Evolutionary conservation across 2,888 invertebrate genomes (phyloP).

Genomic region (Idaea dimidiata): DNA sequence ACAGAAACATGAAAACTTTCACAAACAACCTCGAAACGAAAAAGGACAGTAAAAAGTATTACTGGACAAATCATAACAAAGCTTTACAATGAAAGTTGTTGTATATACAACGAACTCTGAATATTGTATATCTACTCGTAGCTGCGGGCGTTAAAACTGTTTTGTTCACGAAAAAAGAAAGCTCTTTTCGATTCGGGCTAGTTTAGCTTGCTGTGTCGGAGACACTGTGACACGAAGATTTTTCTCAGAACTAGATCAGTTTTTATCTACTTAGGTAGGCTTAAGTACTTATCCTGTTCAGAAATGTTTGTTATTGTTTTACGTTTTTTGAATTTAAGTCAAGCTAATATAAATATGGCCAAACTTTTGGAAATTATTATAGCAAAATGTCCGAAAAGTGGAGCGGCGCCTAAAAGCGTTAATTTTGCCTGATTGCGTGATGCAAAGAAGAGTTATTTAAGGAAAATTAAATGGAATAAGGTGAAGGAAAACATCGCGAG

Average conservation of each 20-base stretch:
- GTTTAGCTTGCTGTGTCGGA: constrained; percentile 14
- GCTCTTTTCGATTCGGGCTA: constrained; percentile 31
- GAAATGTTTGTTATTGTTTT: too few species aligned
- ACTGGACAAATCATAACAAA: constrained; percentile 8
- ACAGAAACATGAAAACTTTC: not conserved
- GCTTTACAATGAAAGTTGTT: constrained; percentile 31
- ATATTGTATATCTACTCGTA: not conserved
- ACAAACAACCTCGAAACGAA: constrained; percentile 4
- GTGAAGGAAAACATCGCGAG: too few species aligned
- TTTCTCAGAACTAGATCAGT: not conserved
- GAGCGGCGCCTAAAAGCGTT: too few species aligned
- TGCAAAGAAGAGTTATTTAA: too few species aligned
- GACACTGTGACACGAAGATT: not conserved
- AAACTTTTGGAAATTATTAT: too few species aligned
- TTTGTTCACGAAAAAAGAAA: constrained; percentile 31
- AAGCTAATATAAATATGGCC: too few species aligned
- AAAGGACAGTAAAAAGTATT: constrained; percentile 8
- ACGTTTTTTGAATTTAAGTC: too few species aligned
- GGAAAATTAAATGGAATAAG: too few species aligned
- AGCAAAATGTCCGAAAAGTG: too few species aligned
- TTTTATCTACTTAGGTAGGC: not conserved
- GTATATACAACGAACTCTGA: too few species aligned
- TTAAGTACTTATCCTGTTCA: too few species aligned
- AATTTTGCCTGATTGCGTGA: too few species aligned
- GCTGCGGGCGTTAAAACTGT: constrained; percentile 24